These are phyloP conservation scores for Papilio elwesi DNA, from an alignment of 2,888 invertebrate species.

Conservation along the genomic window DNA sequence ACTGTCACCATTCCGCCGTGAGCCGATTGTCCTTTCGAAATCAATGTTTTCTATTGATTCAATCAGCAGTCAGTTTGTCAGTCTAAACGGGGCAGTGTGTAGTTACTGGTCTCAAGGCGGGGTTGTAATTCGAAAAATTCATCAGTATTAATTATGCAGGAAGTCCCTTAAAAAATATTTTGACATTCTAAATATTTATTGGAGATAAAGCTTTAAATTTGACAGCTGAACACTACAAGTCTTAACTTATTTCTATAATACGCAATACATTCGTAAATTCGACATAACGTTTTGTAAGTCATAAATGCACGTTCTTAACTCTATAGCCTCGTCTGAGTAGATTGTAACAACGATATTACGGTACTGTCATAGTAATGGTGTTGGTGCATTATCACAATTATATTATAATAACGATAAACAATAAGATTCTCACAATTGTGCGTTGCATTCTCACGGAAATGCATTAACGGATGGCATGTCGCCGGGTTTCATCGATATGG, in stretches of 20 bases:
- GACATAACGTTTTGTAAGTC: background rate
- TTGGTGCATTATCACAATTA: slow-evolving; percentile 38
- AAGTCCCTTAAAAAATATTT: too few species aligned
- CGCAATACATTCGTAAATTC: background rate
- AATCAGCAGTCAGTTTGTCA: too few species aligned
- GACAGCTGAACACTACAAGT: too few species aligned
- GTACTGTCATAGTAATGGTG: slow-evolving; percentile 33
- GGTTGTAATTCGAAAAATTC: too few species aligned
- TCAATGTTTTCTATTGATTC: too few species aligned
- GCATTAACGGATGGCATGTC: slow-evolving; percentile 46
- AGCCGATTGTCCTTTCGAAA: too few species aligned
- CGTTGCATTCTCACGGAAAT: slow-evolving; percentile 48
- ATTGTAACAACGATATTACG: slow-evolving; percentile 25
- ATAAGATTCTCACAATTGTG: slow-evolving; percentile 48
- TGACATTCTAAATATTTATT: too few species aligned
- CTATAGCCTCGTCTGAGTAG: slow-evolving; percentile 4
- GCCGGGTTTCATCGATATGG: slow-evolving; percentile 37
- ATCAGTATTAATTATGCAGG: too few species aligned
- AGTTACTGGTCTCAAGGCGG: too few species aligned
- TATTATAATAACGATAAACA: slow-evolving; percentile 40
- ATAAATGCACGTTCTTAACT: background rate
- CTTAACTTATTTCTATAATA: background rate
- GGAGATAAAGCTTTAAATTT: too few species aligned
- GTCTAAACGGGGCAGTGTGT: too few species aligned
- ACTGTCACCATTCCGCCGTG: too few species aligned